Base-by-base conservation (phyloP, 2,888 invertebrate species). In the Patella depressa region DNA sequence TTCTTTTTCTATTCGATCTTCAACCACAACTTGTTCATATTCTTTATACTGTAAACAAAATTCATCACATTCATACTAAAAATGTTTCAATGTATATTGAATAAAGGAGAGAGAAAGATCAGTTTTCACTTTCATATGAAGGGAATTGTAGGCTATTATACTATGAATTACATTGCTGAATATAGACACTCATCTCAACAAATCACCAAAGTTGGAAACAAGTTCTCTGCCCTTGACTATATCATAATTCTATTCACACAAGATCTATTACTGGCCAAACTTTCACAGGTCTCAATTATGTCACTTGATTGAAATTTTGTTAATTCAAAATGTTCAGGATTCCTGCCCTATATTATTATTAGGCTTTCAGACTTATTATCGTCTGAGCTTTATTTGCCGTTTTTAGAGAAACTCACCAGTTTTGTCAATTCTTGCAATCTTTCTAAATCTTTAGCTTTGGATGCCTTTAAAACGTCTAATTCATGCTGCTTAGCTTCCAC, bases 1-100 rank as follows among this genome's bases (percentile, higher is more conserved):
- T 83, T 92, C 92, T 76, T 92, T 92, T 81, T 91, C 91, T 17
- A 91, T 90, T 77, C 91, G 84, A 80, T 92, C 91, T 77, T 91
- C 91, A 0, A 91, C 90, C 24, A 91, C 92, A 7, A 92, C 90
- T 83, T 91, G 90, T 78, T 92, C 91, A 83, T 91, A 92, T 76
- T 92, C 91, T 75, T 88, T 88, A 83, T 91, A 92, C 92, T 92
- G 85, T 29, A 85, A 83, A 45, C 45, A 45, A 9, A 45, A 45
- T 9, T 45, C 45, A 45, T 45, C 45, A 45, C 45, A 9, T 53
- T 55, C 71, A 71, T 53, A 57, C 17, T 45, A 24, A 74, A 74
- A 59, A 19, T 54, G 57, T n/a, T 14, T 73, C 59, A 12, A 19
- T 19, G 12, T 55, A 7, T n/a, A 9, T 53, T 29, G 65, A 65